Evolutionary conservation across 2,113 vertebrate genomes (phyloP), one percentile per base, ranked within the genome.

Genomic region (Nothoprocta perdicaria): DNA sequence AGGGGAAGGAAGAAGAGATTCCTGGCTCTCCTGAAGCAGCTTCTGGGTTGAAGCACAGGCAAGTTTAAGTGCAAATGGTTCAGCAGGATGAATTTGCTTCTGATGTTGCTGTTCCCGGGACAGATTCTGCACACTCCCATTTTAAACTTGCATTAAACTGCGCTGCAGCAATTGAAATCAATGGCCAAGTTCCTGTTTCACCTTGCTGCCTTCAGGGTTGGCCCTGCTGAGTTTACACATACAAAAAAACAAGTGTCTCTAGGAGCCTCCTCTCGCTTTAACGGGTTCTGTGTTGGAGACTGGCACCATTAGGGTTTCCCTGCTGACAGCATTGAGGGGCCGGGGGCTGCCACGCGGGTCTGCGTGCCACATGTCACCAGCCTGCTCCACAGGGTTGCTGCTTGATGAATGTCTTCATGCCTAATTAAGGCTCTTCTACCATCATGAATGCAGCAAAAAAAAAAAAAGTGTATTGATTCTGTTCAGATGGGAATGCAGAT

Each of bases 321-420:
- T 9, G 27, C 22, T 10, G n/a, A 63, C 21, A 7, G 38, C 3
- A 33, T n/a, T 7, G 2, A 23, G 60, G 43, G 29, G n/a, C 23
- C 14, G 0, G 15, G 61, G 10, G 61, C 61, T 63, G 61, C 35
- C 24, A 13, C 33, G 0, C n/a, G 63, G 84, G 45, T 13, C 85
- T 84, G 73, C 74, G 10, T 16, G 83, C 94, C 97, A 97, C 96
- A 92, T 96, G 86, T 78, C 86, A 89, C 92, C 65, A 5, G 1
- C 38, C 1, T 15, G 94, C 93, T 81, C 40, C 83, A 58, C 71
- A 40, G 61, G 72, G 75, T 87, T 91, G 91, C 90, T 76, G 89
- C 90, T 89, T 94, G 95, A 96, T 92, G 71, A 80, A 94, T 96
- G 76, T 94, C 95, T 95, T 94, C 95, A 92, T 69, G 93, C 88